A percentile compares a stretch with the other conserved stretches of the same genome.
phyloP scores from a whole-genome alignment of 2,797 vertebrate genomes.

The Semaprochilodus insignis region DNA sequence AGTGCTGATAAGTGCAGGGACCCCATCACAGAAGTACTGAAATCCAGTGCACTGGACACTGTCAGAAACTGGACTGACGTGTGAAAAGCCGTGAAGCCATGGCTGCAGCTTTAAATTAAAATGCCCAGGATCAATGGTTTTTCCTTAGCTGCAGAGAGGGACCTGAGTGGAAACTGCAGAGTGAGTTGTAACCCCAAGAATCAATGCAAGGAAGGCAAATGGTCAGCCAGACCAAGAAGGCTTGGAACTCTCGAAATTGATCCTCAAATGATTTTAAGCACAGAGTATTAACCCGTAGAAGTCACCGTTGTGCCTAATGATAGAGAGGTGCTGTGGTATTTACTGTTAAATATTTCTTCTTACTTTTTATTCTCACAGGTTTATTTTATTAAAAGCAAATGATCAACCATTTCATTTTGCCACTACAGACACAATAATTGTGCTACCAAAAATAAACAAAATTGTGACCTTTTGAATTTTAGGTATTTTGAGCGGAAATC shows the following conservation, averaged over 20 bases:
- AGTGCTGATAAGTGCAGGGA: not conserved
- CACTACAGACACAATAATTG: too few relatives aligned
- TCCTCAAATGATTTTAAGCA: not conserved
- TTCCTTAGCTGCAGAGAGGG: not conserved
- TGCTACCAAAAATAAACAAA: too few relatives aligned
- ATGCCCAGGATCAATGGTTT: not conserved
- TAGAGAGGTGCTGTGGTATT: too few relatives aligned
- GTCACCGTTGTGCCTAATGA: too few relatives aligned
- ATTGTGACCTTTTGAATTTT: too few relatives aligned
- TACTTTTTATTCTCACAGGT: too few relatives aligned
- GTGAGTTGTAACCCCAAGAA: not conserved
- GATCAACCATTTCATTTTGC: too few relatives aligned
- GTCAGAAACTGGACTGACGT: not conserved
- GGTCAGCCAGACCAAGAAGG: not conserved
- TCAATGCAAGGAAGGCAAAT: not conserved
- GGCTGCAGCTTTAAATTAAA: slow-evolving; percentile 11
- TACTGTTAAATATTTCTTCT: too few relatives aligned
- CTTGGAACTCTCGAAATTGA: not conserved
- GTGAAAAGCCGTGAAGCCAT: not conserved
- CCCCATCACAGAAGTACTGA: not conserved
- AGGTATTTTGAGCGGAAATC: too few relatives aligned
- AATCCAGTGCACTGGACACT: not conserved
- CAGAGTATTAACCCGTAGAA: not conserved
- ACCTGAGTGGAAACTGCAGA: not conserved
- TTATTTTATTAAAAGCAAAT: too few relatives aligned